Evolutionary conservation across 2,888 invertebrate species (phyloP).

Genomic region (Mythimna impura): DNA sequence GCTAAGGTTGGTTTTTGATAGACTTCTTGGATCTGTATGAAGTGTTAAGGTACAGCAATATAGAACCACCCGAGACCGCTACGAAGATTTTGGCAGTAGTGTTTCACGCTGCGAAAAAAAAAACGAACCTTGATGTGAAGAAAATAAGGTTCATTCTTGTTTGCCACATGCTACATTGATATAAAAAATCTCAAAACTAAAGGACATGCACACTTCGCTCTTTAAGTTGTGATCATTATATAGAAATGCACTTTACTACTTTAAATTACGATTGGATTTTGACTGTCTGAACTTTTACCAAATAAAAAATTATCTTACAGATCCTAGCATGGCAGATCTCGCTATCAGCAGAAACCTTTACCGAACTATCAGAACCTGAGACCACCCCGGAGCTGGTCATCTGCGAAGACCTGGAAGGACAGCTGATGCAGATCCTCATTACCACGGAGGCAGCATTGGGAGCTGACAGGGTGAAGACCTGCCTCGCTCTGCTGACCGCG

Average conservation of each 20-base stretch:
- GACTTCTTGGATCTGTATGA: background rate
- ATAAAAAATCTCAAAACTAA: no score
- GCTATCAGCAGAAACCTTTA: slow-evolving; percentile 86
- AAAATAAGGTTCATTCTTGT: no score
- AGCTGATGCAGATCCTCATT: slow-evolving; percentile 92
- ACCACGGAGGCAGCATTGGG: slow-evolving; percentile 93
- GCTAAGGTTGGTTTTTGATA: slow-evolving; percentile 89
- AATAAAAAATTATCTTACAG: slow-evolving; percentile 67
- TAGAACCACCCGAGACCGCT: no score
- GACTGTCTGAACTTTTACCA: no score
- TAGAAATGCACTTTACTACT: background rate
- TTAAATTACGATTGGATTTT: background rate
- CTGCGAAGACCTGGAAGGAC: slow-evolving; percentile 89
- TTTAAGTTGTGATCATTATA: no score
- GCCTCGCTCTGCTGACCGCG: slow-evolving; percentile 93
- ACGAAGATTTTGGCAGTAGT: no score
- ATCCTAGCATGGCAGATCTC: slow-evolving; percentile 89
- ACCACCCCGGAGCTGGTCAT: slow-evolving; percentile 82
- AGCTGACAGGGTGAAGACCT: slow-evolving; percentile 91
- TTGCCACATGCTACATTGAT: no score
- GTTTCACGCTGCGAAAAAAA: no score
- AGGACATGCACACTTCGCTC: no score
- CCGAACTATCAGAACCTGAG: slow-evolving; percentile 83
- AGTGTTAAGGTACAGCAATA: no score
- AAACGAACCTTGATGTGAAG: no score